phyloP scores from a whole-genome alignment of 2,888 invertebrate species.

The Drosophila eohydei region DNA sequence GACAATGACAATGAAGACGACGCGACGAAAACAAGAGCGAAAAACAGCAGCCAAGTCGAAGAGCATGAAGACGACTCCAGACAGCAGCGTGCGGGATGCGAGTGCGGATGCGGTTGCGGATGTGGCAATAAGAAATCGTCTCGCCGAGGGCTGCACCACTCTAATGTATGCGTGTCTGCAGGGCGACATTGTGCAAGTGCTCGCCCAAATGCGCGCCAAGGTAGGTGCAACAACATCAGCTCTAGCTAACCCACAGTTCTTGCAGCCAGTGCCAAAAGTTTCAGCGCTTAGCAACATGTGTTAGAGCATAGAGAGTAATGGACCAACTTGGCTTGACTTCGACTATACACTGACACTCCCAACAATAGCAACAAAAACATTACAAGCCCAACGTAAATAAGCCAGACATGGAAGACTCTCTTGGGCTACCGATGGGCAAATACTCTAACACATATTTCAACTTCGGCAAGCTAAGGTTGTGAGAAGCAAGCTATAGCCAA shows the following conservation, averaged over 20 bases:
- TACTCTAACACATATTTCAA: background rate
- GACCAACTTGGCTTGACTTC: constrained; percentile 5
- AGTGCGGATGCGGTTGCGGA: constrained; percentile 8
- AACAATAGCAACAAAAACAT: constrained; percentile 6
- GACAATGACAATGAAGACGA: constrained; percentile 23
- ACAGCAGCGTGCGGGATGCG: constrained; percentile 21
- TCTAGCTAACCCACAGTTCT: constrained; percentile 1
- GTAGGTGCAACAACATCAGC: constrained; percentile 85
- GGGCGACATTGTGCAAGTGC: constrained; percentile 91
- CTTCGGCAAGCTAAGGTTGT: background rate
- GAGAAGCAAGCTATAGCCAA: background rate
- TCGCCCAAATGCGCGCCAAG: constrained; percentile 91
- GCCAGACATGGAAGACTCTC: background rate
- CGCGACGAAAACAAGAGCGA: constrained; percentile 30
- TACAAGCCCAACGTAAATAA: constrained; percentile 15
- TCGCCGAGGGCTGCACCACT: constrained; percentile 91
- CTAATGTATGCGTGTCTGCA: constrained; percentile 97
- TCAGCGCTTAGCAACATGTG: constrained; percentile 43
- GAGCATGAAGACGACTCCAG: constrained; percentile 20
- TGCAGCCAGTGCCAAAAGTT: constrained; percentile 23
- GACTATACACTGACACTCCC: background rate
- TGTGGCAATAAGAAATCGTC: constrained; percentile 78
- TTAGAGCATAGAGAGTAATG: constrained; percentile 31
- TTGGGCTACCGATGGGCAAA: background rate
- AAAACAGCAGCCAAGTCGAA: constrained; percentile 24